Conservation (phyloP, 2,888 invertebrate genomes). For the Cephus rjabovi region DNA sequence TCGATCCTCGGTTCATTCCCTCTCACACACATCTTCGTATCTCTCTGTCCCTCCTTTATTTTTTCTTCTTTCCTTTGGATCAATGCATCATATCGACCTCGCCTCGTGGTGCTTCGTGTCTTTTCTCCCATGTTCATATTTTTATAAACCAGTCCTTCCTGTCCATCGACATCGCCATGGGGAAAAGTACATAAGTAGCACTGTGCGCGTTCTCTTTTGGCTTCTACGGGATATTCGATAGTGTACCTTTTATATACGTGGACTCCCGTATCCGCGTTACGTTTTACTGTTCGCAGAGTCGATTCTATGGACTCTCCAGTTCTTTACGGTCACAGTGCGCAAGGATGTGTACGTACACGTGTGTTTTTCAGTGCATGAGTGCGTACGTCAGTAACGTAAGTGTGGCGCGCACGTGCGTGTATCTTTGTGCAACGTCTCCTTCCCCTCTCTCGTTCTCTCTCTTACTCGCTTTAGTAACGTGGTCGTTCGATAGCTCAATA, state of each 20-base stretch:
- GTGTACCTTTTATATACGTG: background rate
- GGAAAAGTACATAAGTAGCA: background rate
- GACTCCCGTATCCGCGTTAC: background rate
- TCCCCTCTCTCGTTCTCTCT: background rate
- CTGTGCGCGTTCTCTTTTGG: background rate
- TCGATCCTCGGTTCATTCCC: conserved; percentile 1
- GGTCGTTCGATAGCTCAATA: background rate
- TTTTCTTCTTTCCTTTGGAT: conserved; percentile 26
- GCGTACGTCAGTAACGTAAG: background rate
- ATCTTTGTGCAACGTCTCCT: background rate
- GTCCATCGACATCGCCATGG: background rate
- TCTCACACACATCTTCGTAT: conserved; percentile 9
- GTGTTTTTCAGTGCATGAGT: background rate
- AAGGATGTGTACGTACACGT: background rate
- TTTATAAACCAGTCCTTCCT: background rate
- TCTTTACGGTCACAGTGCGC: background rate
- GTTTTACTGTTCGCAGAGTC: background rate
- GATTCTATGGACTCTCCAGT: background rate
- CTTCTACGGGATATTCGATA: background rate
- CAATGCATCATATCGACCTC: conserved; percentile 29
- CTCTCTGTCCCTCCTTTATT: background rate
- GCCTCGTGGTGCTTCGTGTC: conserved; percentile 23
- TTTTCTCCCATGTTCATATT: conserved; percentile 1
- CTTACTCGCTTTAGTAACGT: background rate
- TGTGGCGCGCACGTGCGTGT: background rate